Conservation (phyloP, 2,888 invertebrate species). For the Dinocampus coccinellae region DNA sequence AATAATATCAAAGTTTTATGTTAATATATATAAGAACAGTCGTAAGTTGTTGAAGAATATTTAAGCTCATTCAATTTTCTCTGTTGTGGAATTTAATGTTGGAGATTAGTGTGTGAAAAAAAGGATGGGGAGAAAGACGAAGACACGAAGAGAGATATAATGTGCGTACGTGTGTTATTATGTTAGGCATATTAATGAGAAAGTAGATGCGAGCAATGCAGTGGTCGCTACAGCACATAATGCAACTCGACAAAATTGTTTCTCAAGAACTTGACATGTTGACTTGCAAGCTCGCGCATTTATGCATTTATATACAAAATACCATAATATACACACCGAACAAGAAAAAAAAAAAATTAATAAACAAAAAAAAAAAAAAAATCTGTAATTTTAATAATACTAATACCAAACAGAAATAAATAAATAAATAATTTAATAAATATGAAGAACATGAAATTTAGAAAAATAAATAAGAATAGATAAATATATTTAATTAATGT, state of each 20-base stretch:
- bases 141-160: background rate
- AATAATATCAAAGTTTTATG: background rate
- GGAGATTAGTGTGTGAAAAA: background rate
- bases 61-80: constrained; percentile 61
- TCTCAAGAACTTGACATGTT: constrained; percentile 16
- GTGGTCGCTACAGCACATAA: constrained; percentile 35
- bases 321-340: background rate
- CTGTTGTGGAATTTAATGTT: constrained; percentile 59
- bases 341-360: too few species aligned
- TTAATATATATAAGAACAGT: constrained; percentile 7
- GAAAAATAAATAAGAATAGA: too few species aligned
- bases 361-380: too few species aligned
- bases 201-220: constrained; percentile 53
- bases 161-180: too few species aligned
- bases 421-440: too few species aligned
- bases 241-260: constrained; percentile 31
- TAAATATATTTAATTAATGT: too few species aligned
- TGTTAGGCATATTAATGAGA: constrained; percentile 60
- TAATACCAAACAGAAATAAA: too few species aligned
- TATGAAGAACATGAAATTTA: too few species aligned
- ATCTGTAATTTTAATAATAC: too few species aligned
- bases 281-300: background rate
- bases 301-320: constrained; percentile 20
- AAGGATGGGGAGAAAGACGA: constrained; percentile 57
- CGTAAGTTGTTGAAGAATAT: background rate